phyloP scores from a whole-genome alignment of 2,113 vertebrate genomes.

The Bubalus kerabau region DNA sequence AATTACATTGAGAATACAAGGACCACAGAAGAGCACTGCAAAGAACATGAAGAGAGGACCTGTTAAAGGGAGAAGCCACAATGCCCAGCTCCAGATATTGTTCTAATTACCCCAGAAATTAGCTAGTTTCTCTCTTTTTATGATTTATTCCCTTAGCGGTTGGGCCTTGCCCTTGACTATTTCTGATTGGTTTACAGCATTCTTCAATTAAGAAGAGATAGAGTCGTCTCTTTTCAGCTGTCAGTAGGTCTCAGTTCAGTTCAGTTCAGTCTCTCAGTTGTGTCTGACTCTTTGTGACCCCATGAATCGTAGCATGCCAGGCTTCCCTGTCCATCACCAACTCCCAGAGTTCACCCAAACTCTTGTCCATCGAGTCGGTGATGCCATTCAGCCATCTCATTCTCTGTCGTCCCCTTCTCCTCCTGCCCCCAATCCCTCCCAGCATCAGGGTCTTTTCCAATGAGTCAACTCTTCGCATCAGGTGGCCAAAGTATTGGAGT shows the following conservation, averaged over 20 bases:
- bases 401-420: no score
- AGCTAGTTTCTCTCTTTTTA: neutral
- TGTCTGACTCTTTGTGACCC: no score
- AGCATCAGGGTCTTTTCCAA: no score
- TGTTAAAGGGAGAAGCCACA: neutral
- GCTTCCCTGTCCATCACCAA: no score
- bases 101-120: neutral
- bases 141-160: neutral
- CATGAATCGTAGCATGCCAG: fast-evolving
- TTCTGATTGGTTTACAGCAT: neutral
- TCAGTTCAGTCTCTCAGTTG: no score
- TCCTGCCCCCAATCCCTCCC: no score
- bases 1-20: neutral
- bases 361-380: no score
- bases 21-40: neutral
- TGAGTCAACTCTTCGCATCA: no score
- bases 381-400: no score
- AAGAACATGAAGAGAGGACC: neutral
- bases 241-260: neutral
- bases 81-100: neutral
- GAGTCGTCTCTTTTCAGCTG: neutral
- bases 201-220: neutral
- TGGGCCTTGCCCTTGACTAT: neutral
- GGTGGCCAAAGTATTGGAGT: no score
- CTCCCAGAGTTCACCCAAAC: fast-evolving